Evolutionary conservation across 2,113 vertebrate species (phyloP).

Genomic region (Potamarius usumacintae): DNA sequence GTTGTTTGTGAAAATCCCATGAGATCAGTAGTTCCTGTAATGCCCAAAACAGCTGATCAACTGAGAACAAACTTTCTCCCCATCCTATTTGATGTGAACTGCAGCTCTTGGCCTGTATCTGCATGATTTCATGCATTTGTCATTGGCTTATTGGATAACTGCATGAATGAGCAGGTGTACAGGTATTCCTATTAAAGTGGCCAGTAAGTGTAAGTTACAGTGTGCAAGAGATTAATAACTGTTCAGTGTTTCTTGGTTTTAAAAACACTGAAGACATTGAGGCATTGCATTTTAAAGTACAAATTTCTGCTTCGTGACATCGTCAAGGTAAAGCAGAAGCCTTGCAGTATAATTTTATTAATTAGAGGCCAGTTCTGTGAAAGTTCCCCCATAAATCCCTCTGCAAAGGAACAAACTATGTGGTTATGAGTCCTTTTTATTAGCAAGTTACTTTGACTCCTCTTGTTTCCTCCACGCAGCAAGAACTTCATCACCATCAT

Average conservation of each 20-base stretch:
- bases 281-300: background rate
- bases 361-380: background rate
- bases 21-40: background rate
- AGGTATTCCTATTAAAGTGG: background rate
- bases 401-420: background rate
- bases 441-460: conserved; percentile 73
- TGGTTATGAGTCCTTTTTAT: conserved; percentile 59
- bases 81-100: background rate
- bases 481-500: conserved; percentile 86
- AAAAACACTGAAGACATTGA: background rate
- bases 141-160: background rate
- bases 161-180: background rate
- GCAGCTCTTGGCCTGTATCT: background rate
- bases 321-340: background rate
- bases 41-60: background rate
- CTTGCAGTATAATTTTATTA: background rate
- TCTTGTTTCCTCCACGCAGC: conserved; percentile 84
- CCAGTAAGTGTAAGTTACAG: background rate
- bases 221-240: background rate
- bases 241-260: background rate
- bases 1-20: background rate
- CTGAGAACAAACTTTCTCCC: background rate
- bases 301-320: background rate
- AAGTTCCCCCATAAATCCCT: background rate
- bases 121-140: background rate